These are phyloP conservation scores for Pogonognathellus flavescens DNA, from an alignment of 1,140 invertebrate genomes.

Conservation along the genomic window DNA sequence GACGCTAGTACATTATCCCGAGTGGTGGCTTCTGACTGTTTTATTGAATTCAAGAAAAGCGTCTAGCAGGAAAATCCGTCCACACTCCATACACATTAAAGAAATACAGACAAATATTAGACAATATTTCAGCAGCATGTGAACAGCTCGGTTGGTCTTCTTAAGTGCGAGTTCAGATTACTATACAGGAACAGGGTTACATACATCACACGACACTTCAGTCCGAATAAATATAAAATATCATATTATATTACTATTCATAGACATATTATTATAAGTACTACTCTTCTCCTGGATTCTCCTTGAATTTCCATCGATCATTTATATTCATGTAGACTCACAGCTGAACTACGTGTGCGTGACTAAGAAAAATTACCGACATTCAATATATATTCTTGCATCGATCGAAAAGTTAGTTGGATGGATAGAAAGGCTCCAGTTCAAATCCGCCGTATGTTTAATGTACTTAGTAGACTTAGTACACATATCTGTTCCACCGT, in stretches of 20 bases:
- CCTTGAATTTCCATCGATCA: too few relatives aligned
- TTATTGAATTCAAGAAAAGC: constrained; percentile 1
- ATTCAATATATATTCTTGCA: constrained; percentile 21
- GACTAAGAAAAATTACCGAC: constrained; percentile 14
- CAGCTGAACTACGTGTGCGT: background rate
- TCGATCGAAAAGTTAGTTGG: constrained; percentile 5
- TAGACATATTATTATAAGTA: too few relatives aligned
- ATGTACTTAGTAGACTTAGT: constrained; percentile 16
- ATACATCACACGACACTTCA: too few relatives aligned
- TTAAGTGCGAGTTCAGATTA: too few relatives aligned
- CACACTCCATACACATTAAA: background rate
- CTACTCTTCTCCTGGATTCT: too few relatives aligned
- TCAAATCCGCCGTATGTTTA: background rate
- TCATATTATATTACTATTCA: too few relatives aligned
- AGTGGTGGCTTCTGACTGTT: background rate
- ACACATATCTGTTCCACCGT: constrained; percentile 3
- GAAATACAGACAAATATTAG: background rate
- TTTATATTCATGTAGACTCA: background rate
- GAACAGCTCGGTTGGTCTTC: too few relatives aligned
- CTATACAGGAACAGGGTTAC: too few relatives aligned
- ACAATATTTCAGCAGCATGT: too few relatives aligned
- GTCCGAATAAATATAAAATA: too few relatives aligned
- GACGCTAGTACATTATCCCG: background rate
- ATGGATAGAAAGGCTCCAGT: background rate
- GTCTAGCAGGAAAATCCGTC: background rate